phyloP scores from a whole-genome alignment of 2,797 vertebrate genomes.

The Fistularia tabacaria region DNA sequence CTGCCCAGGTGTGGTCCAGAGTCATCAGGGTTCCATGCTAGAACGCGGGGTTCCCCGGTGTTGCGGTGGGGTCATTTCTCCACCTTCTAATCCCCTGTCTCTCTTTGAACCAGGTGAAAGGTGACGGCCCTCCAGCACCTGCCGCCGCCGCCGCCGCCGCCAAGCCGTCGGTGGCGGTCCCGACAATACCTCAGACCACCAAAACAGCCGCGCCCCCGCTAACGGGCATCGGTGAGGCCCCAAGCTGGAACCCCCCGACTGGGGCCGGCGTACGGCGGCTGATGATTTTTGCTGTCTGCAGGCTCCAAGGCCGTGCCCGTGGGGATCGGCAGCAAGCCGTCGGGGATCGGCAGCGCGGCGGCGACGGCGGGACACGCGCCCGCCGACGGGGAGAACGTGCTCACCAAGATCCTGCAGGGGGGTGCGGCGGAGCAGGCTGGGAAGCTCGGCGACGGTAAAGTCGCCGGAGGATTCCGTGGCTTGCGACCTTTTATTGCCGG shows the following conservation, averaged over 20 bases:
- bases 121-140: slow-evolving; percentile 73
- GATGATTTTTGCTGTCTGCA: slow-evolving; percentile 42
- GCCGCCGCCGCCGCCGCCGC: slow-evolving; percentile 58
- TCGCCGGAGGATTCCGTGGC: neutral
- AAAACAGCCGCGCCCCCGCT: slow-evolving; percentile 78
- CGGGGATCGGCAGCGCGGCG: slow-evolving; percentile 76
- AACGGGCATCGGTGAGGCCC: slow-evolving; percentile 83
- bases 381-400: slow-evolving; percentile 87
- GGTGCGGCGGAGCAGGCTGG: slow-evolving; percentile 97
- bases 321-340: slow-evolving; percentile 78
- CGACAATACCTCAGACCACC: slow-evolving; percentile 68
- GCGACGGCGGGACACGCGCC: slow-evolving; percentile 76
- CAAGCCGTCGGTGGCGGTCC: slow-evolving; percentile 70
- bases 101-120: slow-evolving; percentile 75
- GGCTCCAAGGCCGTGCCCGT: slow-evolving; percentile 83
- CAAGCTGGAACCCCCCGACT: neutral
- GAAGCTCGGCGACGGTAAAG: slow-evolving; percentile 94
- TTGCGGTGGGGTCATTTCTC: no score
- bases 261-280: neutral
- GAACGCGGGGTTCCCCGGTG: no score
- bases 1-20: no score
- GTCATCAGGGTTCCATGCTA: no score
- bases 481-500: neutral
- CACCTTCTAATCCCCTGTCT: neutral
- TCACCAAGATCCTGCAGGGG: slow-evolving; percentile 94